These are phyloP conservation scores for Camelus bactrianus DNA, from an alignment of 2,113 vertebrate genomes.

Conservation along the genomic window DNA sequence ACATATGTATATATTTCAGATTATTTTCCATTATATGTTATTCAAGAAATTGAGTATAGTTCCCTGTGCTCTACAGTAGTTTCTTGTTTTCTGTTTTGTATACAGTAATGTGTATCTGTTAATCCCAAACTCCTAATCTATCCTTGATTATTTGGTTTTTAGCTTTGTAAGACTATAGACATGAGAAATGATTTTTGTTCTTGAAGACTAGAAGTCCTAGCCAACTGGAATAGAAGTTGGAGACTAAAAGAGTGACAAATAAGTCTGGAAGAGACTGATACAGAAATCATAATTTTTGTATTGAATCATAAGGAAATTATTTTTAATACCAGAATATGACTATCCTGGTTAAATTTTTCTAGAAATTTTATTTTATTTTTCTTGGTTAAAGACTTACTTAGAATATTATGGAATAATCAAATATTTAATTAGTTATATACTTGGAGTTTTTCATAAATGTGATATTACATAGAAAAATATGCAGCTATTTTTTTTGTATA, in stretches of 20 bases:
- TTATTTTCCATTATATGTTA: no score
- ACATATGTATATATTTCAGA: no score
- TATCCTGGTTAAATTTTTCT: not conserved
- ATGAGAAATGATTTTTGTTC: not conserved
- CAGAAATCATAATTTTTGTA: not conserved
- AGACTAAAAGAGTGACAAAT: not conserved
- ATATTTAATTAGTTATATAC: not conserved
- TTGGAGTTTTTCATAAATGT: not conserved
- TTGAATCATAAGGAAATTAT: not conserved
- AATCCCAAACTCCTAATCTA: no score
- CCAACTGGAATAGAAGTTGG: no score
- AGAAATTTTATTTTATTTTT: not conserved
- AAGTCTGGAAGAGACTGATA: not conserved
- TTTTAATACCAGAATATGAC: not conserved
- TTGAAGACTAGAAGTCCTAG: not conserved
- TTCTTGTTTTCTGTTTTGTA: no score
- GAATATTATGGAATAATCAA: not conserved
- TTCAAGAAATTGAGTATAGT: no score
- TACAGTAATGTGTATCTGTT: no score
- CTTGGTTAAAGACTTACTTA: not conserved
- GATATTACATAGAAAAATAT: not conserved
- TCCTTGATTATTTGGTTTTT: not conserved
- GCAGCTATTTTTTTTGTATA: not conserved
- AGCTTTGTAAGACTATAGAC: not conserved
- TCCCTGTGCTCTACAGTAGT: no score